Base-by-base conservation (phyloP, 2,113 vertebrate species). In the Macquaria ambigua region DNA sequence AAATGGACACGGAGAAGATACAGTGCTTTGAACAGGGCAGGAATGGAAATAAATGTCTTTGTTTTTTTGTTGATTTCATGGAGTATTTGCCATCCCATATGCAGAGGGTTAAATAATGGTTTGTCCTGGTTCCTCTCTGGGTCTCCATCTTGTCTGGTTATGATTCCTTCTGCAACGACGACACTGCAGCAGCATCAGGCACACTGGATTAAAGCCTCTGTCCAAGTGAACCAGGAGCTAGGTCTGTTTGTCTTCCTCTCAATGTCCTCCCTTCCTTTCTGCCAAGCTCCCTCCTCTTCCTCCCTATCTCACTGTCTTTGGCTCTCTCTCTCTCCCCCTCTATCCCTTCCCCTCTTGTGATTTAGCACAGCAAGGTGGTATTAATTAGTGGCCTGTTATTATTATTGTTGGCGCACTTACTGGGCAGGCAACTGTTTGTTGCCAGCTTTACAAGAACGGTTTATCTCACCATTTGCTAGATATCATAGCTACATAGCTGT, bases 331-430 rank as follows among this genome's bases (percentile, higher is more conserved):
- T 79, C n/a, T 66, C 80, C 41, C 86, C 84, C 84, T 89, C 78
- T 83, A 85, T 82, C 81, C 79, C 77, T 68, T 87, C 68, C 89
- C 82, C 86, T 86, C 59, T 68, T 86, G 71, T 94, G 80, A 93
- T 94, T 94, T 91, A 87, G 74, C 75, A 84, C 81, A 66, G 85
- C 74, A 77, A 82, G 64, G 55, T 84, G 66, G 58, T 92, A 85
- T 90, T 95, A 95, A 95, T 95, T 94, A 93, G 74, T 68, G 56
- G 64, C 74, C 88, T 91, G 77, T 86, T 94, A 39, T 8, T 93
- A 92, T 93, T 93, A 90, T 87, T 74, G 73, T 89, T 62, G 59
- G 55, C 28, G 25, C 61, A 53, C 62, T 46, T 74, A 41, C 63
- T 50, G 69, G 67, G 7, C 72, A 64, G 66, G 48, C 53, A 80